These are phyloP conservation scores for Xestoiulus laeticollis DNA, from an alignment of 2,888 invertebrate species.

Conservation along the genomic window DNA sequence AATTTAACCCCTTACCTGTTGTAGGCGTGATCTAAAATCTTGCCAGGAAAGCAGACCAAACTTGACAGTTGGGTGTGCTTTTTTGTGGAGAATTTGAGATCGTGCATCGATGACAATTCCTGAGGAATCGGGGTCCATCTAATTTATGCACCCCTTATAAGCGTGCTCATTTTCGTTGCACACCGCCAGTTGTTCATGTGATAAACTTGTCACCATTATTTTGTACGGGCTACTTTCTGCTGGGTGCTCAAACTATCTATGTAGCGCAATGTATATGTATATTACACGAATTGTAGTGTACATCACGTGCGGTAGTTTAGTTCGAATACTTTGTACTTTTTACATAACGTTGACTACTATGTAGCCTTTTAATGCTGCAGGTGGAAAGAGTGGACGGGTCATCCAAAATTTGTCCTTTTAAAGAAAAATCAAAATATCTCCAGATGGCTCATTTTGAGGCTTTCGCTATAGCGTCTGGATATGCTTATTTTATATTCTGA, in stretches of 20 bases:
- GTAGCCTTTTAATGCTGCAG: not conserved
- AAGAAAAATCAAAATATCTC: no score
- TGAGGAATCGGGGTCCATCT: no score
- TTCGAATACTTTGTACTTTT: not conserved
- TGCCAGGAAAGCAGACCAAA: no score
- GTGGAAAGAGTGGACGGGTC: not conserved
- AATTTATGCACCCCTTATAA: no score
- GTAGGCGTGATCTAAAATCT: no score
- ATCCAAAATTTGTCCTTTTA: no score
- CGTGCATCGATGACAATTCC: no score
- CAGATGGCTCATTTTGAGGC: not conserved
- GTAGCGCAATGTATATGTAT: no score
- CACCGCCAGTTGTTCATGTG: not conserved
- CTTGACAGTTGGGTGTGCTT: no score
- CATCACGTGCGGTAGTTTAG: not conserved
- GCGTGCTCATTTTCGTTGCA: not conserved
- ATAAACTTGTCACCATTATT: not conserved
- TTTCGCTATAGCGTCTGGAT: not conserved
- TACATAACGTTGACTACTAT: not conserved
- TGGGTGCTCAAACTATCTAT: not conserved
- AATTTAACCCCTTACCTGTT: not conserved
- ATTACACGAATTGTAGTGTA: no score
- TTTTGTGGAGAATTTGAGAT: no score
- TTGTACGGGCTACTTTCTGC: not conserved
- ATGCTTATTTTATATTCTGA: not conserved